phyloP scores from a whole-genome alignment of 2,888 invertebrate genomes.

The Tricholauxania praeusta region DNA sequence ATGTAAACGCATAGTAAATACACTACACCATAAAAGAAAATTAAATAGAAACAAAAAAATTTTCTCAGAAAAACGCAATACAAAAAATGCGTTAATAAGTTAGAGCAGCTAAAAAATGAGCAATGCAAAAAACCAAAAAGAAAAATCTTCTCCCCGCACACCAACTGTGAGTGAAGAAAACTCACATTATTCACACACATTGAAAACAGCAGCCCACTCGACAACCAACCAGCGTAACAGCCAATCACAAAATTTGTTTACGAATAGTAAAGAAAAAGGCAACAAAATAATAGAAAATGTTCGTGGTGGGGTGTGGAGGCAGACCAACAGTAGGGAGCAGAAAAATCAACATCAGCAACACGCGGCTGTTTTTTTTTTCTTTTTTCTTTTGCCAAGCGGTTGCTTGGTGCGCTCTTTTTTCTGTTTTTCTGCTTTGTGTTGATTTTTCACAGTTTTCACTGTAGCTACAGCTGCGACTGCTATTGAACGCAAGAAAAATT shows the following conservation, averaged over 20 bases:
- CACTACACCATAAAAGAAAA: too few relatives aligned
- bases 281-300: constrained; percentile 47
- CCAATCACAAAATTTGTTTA: constrained; percentile 67
- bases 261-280: constrained; percentile 60
- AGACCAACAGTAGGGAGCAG: constrained; percentile 37
- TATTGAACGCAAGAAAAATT: constrained; percentile 19
- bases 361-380: neutral
- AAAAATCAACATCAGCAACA: constrained; percentile 48
- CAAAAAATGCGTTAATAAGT: constrained; percentile 21
- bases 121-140: too few relatives aligned
- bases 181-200: constrained; percentile 32
- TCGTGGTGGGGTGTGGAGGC: neutral
- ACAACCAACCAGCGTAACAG: constrained; percentile 42
- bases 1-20: too few relatives aligned
- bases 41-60: too few relatives aligned
- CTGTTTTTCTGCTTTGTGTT: neutral
- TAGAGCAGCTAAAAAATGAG: too few relatives aligned
- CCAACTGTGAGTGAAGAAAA: constrained; percentile 24
- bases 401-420: constrained; percentile 9
- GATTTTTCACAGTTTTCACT: constrained; percentile 17
- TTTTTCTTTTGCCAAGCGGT: neutral
- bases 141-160: neutral
- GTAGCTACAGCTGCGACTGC: neutral
- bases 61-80: constrained; percentile 5
- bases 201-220: constrained; percentile 36